Base-by-base conservation (phyloP, 2,797 vertebrate genomes). In the Sebastes itinus region DNA sequence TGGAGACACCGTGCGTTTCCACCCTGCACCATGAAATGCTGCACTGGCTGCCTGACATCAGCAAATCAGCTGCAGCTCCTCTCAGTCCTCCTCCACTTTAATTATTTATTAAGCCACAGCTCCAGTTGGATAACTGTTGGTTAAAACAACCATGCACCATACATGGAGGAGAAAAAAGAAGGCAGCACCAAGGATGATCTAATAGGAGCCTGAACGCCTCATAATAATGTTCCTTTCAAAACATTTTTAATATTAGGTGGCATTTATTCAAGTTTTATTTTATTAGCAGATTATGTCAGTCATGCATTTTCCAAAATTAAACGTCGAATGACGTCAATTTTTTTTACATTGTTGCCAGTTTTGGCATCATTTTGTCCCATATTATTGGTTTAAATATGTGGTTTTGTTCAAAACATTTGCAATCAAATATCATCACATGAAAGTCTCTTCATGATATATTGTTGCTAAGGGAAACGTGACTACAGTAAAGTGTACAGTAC, bases 31-130 rank as follows among this genome's bases (percentile, higher is more conserved):
- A 94, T 92, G 87, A 94, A 96, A 95, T 95, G 94, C 95, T 94
- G 96, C 95, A 95, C 94, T 92, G 90, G 90, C 94, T 91, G 73
- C 95, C 97, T 97, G 97, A 97, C 97, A 97, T 97, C 97, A 98
- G 97, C 97, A 88, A 92, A 92, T 95, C 94, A 94, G 94, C 95
- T 88, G 95, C 96, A 92, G 92, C 93, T 90, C 91, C 90, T 64
- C 83, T 89, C 83, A 76, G 90, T 72, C 78, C 38, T 42, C 38
- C 38, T 42, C 38, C 77, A 82, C 94, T 95, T 96, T 96, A 82
- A 95, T 96, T 95, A 95, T 95, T 96, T 95, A 96, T 94, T 90
- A 88, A 89, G 83, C 75, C 88, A 77, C 80, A 75, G 89, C 82
- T 72, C 66, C 84, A 49, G 59, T 33, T 42, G 72, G 85, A n/a